Evolutionary conservation across 2,888 invertebrate species (phyloP), one percentile per base, ranked within the genome.

Genomic region (Ephialtes manifestator): DNA sequence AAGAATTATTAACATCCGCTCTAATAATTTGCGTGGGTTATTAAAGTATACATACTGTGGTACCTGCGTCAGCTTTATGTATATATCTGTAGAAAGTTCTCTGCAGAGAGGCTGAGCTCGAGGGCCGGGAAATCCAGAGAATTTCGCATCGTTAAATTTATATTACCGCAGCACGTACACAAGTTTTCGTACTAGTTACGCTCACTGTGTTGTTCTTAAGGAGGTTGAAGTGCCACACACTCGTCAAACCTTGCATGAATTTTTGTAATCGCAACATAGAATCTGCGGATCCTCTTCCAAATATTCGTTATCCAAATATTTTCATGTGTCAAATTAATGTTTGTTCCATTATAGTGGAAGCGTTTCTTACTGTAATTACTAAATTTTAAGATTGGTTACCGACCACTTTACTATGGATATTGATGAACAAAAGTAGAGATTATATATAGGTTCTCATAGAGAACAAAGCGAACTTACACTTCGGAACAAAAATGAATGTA

Each of bases 61-160:
- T 20, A n/a, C 20, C 53, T 31, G 28, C 13, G 51, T 20, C 13
- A 15, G 46, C 39, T 31, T 46, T 63, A 60, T 63, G 74, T 75
- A 43, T 63, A 63, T 75, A 39, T 75, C 70, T 35, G 28, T 24
- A 55, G 74, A 76, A 58, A 68, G 67, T 68, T 79, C 60, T 31
- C 28, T 15, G 60, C 68, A 13, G 67, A 68, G 63, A 83, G 68
- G 79, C 74, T 53, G 68, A 51, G 70, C 35, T 70, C 43, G 60
- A 70, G 76, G 77, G 55, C 67, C 51, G 48, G 74, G 70, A 79
- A 83, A 79, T 75, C 53, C 60, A 75, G 60, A 75, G 63, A 83
- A 83, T 83, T 83, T 83, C 74, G 83, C 79, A 79, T 75, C 79
- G 74, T 83, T 70, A 83, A 83, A 79, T 67, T 83, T 63, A 79